Evolutionary conservation across 2,888 invertebrate genomes (phyloP).

Genomic region (Teinopalpus imperialis): DNA sequence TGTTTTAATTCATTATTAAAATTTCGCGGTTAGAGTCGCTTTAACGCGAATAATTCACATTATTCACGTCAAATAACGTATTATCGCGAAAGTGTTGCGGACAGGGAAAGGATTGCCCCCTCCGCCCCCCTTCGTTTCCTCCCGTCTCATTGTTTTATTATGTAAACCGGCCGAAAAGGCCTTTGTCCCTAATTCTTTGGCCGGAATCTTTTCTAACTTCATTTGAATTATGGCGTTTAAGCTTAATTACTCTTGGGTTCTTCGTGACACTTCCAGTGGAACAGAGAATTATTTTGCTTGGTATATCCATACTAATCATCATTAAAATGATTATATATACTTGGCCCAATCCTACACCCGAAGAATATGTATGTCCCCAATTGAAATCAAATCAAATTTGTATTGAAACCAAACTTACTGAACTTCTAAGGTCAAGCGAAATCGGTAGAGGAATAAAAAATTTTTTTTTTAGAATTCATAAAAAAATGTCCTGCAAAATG

Average conservation of each 20-base stretch:
- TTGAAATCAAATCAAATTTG: too few species aligned
- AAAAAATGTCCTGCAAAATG: too few species aligned
- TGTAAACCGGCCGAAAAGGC: slow-evolving; percentile 47
- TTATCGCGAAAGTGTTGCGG: slow-evolving; percentile 36
- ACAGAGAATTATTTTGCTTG: slow-evolving; percentile 1
- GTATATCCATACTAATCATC: too few species aligned
- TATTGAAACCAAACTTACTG: too few species aligned
- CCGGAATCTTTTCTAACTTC: slow-evolving; percentile 65
- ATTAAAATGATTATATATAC: too few species aligned
- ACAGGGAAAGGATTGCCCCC: slow-evolving; percentile 15
- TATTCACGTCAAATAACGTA: slow-evolving; percentile 58
- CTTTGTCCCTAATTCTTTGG: slow-evolving; percentile 59
- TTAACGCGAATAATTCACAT: slow-evolving; percentile 57
- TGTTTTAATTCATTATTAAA: slow-evolving; percentile 78
- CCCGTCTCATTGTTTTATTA: slow-evolving; percentile 49
- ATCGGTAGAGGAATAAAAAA: too few species aligned
- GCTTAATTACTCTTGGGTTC: slow-evolving; percentile 58
- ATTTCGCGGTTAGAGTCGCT: slow-evolving; percentile 67
- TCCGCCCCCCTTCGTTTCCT: background rate
- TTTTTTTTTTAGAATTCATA: too few species aligned
- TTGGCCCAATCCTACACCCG: too few species aligned
- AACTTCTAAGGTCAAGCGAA: too few species aligned
- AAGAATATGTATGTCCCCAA: too few species aligned
- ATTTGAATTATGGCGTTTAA: slow-evolving; percentile 64
- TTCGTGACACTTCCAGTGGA: slow-evolving; percentile 28